A percentile compares a stretch with the other conserved stretches of the same genome.
phyloP scores from a whole-genome alignment of 2,797 vertebrate genomes.

The Clamator glandarius region DNA sequence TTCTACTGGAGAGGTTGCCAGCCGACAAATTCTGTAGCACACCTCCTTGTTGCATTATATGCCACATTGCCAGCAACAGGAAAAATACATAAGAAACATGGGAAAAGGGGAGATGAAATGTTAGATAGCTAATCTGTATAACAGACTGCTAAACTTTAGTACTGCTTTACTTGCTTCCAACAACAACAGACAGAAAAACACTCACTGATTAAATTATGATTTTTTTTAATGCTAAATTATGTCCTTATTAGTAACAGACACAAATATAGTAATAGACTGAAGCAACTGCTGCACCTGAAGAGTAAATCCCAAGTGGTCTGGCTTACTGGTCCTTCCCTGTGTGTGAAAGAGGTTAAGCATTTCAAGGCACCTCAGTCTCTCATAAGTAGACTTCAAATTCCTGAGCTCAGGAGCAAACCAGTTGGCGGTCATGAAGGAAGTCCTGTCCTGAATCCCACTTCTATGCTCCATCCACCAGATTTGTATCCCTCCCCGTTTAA shows the following conservation, averaged over 20 bases:
- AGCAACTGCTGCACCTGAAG: not conserved
- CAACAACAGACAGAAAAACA: not conserved
- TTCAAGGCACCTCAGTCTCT: not conserved
- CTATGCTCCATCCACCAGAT: not conserved
- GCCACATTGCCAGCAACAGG: not conserved
- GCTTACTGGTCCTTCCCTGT: not conserved
- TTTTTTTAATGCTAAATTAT: not conserved
- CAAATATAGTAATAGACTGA: not conserved
- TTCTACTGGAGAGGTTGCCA: slow-evolving; percentile 5
- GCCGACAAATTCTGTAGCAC: slow-evolving; percentile 30
- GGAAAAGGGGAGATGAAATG: slow-evolving; percentile 3
- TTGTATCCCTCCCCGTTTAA: not conserved
- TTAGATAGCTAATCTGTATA: slow-evolving; percentile 19
- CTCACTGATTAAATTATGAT: not conserved
- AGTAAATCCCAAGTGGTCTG: not conserved
- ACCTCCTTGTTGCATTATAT: slow-evolving; percentile 52
- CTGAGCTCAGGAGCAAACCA: not conserved
- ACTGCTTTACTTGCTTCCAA: not conserved
- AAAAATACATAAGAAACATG: not conserved
- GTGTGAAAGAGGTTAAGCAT: not conserved
- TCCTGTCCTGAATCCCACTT: not conserved
- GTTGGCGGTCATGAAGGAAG: not conserved
- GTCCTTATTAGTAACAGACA: not conserved
- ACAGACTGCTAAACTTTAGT: not conserved
- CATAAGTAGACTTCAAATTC: not conserved